These are phyloP conservation scores for Aromia moschata DNA, from an alignment of 2,888 invertebrate species.

Conservation along the genomic window DNA sequence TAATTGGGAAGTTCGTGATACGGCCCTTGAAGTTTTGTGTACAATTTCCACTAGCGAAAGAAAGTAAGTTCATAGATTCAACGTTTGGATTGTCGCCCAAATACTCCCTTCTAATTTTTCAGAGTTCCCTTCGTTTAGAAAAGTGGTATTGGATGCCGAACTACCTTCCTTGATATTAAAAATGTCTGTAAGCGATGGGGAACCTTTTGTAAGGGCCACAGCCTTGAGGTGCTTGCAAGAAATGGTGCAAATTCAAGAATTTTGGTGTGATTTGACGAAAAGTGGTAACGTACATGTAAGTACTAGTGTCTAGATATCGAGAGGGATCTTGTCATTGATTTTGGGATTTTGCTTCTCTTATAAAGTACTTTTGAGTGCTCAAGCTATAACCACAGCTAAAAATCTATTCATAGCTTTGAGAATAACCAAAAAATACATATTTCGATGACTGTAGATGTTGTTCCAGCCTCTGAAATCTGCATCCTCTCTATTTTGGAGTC, in stretches of 20 bases:
- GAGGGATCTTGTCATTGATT: too few species aligned
- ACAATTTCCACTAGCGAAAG: conserved; percentile 75
- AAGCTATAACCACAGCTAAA: too few species aligned
- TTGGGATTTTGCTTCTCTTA: too few species aligned
- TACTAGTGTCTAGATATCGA: too few species aligned
- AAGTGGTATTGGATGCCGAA: conserved; percentile 72
- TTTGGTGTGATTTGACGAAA: conserved; percentile 74
- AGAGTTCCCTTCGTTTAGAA: conserved; percentile 84
- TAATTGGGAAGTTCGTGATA: conserved; percentile 83
- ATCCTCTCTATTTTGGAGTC: too few species aligned
- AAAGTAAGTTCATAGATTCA: conserved; percentile 66
- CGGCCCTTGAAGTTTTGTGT: conserved; percentile 76
- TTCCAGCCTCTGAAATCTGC: too few species aligned
- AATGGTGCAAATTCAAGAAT: conserved; percentile 70
- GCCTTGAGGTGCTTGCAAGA: conserved; percentile 77
- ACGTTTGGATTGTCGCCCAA: too few species aligned
- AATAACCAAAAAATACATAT: too few species aligned
- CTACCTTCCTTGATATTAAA: conserved; percentile 73
- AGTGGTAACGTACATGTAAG: conserved; percentile 46
- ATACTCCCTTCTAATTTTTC: too few species aligned
- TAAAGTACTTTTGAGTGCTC: too few species aligned
- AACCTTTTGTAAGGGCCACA: conserved; percentile 80
- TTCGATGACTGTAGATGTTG: too few species aligned
- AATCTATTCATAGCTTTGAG: too few species aligned
- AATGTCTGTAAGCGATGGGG: conserved; percentile 74